phyloP scores from a whole-genome alignment of 2,888 invertebrate species.

The Clivina fossor region DNA sequence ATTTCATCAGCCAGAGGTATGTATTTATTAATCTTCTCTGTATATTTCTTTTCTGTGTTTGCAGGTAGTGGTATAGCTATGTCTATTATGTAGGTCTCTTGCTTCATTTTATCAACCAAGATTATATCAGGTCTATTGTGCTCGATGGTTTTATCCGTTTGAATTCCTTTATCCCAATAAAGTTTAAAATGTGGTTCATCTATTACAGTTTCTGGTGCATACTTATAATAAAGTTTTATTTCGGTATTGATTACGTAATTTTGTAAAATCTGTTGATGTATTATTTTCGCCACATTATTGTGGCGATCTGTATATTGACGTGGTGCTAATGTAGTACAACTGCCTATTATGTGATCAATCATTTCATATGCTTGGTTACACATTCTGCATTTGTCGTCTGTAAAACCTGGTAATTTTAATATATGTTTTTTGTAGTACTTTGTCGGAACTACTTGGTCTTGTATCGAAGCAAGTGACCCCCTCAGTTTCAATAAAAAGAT shows the following conservation, averaged over 20 bases:
- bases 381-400: slow-evolving; percentile 35
- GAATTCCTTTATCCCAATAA: slow-evolving; percentile 33
- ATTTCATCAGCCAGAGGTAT: slow-evolving; percentile 1
- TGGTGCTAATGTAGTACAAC: slow-evolving; percentile 28
- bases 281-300: slow-evolving; percentile 34
- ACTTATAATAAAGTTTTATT: slow-evolving; percentile 32
- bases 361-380: slow-evolving; percentile 32
- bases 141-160: slow-evolving; percentile 27
- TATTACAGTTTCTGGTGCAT: slow-evolving; percentile 23
- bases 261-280: slow-evolving; percentile 29
- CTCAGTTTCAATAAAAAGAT: slow-evolving; percentile 37
- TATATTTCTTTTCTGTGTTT: background rate
- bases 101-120: slow-evolving; percentile 3
- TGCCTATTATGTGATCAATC: slow-evolving; percentile 33
- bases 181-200: slow-evolving; percentile 21
- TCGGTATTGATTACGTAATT: slow-evolving; percentile 3
- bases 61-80: background rate
- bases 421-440: slow-evolving; percentile 32
- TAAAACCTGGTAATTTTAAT: slow-evolving; percentile 17
- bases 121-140: slow-evolving; percentile 35
- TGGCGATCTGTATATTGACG: slow-evolving; percentile 36
- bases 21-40: slow-evolving; percentile 1
- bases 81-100: background rate
- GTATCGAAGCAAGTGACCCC: slow-evolving; percentile 34
- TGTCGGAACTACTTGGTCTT: slow-evolving; percentile 35